These are phyloP conservation scores for Pygoscelis adeliae DNA, from an alignment of 2,113 vertebrate genomes.

Conservation along the genomic window DNA sequence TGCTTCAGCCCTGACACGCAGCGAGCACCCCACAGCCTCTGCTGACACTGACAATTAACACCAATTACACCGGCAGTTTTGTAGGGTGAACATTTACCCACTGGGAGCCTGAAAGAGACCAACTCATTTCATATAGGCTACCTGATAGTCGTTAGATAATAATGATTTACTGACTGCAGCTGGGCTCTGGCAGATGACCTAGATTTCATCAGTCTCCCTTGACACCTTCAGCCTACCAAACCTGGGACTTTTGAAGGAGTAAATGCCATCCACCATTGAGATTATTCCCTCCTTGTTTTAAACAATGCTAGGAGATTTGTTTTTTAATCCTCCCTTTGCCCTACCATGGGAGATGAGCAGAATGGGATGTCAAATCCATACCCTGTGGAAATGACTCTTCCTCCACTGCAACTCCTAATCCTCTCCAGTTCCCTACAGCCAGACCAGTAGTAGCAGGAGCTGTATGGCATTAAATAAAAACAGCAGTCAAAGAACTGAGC, in stretches of 20 bases:
- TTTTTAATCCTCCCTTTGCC: not conserved
- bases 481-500: not conserved
- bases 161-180: constrained; percentile 13
- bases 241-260: not conserved
- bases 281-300: not conserved
- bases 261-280: not conserved
- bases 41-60: constrained; percentile 5
- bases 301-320: not conserved
- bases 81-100: not conserved
- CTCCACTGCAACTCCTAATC: not conserved
- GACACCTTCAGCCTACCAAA: not conserved
- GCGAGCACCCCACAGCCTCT: not conserved
- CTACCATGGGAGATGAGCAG: not conserved
- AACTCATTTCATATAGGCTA: not conserved
- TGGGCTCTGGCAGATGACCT: not conserved
- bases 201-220: not conserved
- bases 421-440: not conserved
- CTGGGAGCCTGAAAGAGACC: not conserved
- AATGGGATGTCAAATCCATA: not conserved
- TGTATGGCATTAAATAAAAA: not conserved
- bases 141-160: not conserved
- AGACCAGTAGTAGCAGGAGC: not conserved
- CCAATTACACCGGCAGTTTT: not conserved
- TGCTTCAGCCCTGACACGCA: not conserved
- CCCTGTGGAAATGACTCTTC: not conserved